Evolutionary conservation across 2,888 invertebrate species (phyloP), one percentile per base, ranked within the genome.

Genomic region (Papilio demoleus): DNA sequence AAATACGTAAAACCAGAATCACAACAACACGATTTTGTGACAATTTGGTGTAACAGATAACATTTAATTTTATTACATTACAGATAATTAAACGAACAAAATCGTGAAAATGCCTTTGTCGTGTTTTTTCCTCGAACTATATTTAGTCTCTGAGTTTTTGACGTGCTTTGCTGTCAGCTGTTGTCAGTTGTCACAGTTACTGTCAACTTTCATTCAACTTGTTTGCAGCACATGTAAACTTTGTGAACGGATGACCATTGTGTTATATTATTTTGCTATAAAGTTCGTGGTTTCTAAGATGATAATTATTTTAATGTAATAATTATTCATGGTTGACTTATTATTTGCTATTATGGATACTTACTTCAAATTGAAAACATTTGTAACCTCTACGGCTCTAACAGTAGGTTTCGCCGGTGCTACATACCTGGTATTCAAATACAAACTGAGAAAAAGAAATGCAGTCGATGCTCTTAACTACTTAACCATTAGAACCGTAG

Each of bases 401-500:
- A 77, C 79, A 22, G 66, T 85, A 1, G 82, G 81, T 9, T 79
- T 82, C 73, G 82, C 78, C 8, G 78, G 81, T n/a, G 61, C 80
- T 56, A 72, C 80, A 2, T 87, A 84, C 70, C 71, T 78, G 12
- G 53, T 79, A 73, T 73, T 76, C 5, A 83, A 77, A 70, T 73
- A 71, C 40, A 85, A 75, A 70, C 71, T 68, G 38, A 74, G 71
- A 67, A 42, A 63, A 1, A 73, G 70, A 9, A 76, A 80, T 70
- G 85, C 87, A 40, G 69, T 60, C 1, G 81, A 85, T 27, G 81
- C 79, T n/a, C 81, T 89, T 47, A 73, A 82, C 22, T 82, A 90
- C 68, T 76, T 90, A 65, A 76, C 72, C 60, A 84, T 90, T 31
- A 79, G 79, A 72, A 82, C 75, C 36, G 82, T 89, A 4, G 80